Base-by-base conservation (phyloP, 1,140 invertebrate species). In the Lasaia peninsularis region DNA sequence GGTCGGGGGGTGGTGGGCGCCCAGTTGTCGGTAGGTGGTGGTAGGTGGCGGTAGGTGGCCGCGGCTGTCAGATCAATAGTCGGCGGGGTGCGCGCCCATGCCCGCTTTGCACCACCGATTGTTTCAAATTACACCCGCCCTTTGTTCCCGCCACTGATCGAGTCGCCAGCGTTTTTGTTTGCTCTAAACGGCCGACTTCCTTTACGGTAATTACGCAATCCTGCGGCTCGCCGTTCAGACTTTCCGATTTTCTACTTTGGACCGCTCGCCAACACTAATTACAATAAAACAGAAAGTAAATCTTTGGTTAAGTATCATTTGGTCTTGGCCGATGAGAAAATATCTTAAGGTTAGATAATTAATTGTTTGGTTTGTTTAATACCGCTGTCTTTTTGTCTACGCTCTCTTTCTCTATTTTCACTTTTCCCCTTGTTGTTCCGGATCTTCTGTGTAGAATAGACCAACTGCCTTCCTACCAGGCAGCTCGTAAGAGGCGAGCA, bases 121-220 rank as follows among this genome's bases (percentile, higher is more conserved):
- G 85, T 88, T 88, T 86, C 84, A 81, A 86, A 85, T 86, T 88
- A 88, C 80, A 71, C 72, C 70, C 71, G 78, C 69, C 64, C 80
- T 88, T 85, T 86, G 80, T 83, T 84, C 76, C 75, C 71, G 71
- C 76, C 73, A 74, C 79, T 77, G 81, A 87, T 87, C 79, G 79
- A 80, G 65, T 80, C 74, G 75, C 75, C 73, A 57, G 67, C 69
- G 74, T 85, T 85, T 85, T 87, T 84, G 80, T 84, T 84, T 75
- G 69, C 66, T 69, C 76, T 77, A 73, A 85, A 79, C 78, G 72
- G 75, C 68, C 74, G 69, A 76, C 80, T 84, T 86, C 79, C 82
- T 80, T 86, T 78, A 76, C 78, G 77, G 81, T 86, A 84, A 88
- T 88, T 85, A 86, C 75, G 74, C 81, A 78, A 83, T 80, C 66